phyloP scores from a whole-genome alignment of 2,113 vertebrate genomes.

The Entomyzon cyanotis region DNA sequence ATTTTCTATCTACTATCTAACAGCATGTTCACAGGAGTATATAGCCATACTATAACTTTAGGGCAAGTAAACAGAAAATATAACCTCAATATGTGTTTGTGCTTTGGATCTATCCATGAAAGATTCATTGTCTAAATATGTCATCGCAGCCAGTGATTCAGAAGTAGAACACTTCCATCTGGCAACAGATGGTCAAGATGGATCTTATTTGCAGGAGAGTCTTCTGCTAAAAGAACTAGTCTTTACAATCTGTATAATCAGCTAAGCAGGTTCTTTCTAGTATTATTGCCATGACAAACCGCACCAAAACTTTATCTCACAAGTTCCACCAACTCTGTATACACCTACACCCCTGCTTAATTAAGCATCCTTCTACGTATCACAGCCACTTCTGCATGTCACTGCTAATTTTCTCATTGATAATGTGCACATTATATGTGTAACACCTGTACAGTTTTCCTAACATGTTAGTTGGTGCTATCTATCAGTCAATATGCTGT shows the following conservation, averaged over 20 bases:
- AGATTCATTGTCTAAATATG: slow-evolving; percentile 40
- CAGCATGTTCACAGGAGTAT: neutral
- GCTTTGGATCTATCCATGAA: neutral
- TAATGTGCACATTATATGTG: rapidly evolving
- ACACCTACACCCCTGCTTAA: neutral
- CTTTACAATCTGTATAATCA: neutral
- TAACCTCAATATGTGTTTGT: neutral
- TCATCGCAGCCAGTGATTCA: slow-evolving; percentile 38
- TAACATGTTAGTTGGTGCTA: neutral
- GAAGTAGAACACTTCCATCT: slow-evolving; percentile 44
- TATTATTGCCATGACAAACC: neutral
- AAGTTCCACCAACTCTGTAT: neutral
- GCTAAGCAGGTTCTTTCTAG: slow-evolving; percentile 37
- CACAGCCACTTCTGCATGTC: neutral
- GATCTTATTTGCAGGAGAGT: slow-evolving; percentile 27
- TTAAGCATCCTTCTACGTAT: neutral
- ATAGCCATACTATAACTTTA: neutral
- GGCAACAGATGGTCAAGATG: slow-evolving; percentile 35
- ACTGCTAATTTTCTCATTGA: neutral
- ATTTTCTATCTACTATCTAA: neutral
- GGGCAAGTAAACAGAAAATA: slow-evolving; percentile 27
- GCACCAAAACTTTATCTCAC: neutral
- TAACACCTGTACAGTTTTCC: neutral
- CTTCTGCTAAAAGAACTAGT: slow-evolving; percentile 40
- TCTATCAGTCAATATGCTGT: neutral